phyloP scores from a whole-genome alignment of 2,797 vertebrate species.

The Coracias cyanogaster region DNA sequence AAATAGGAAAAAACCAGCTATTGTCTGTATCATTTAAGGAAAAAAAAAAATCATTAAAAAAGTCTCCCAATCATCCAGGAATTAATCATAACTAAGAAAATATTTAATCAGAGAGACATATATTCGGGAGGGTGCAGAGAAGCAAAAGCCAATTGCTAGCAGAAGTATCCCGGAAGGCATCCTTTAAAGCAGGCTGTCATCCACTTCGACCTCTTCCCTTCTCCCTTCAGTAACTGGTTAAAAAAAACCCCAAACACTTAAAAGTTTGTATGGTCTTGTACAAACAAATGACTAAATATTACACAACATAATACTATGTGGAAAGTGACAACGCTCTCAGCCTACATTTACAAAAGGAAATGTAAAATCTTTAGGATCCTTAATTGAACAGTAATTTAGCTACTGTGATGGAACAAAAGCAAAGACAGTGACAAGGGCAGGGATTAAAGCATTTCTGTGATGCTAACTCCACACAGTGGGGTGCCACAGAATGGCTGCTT shows the following conservation, averaged over 20 bases:
- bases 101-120: neutral
- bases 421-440: neutral
- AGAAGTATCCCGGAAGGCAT: neutral
- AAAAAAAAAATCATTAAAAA: neutral
- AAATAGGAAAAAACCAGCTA: neutral
- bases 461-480: neutral
- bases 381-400: neutral
- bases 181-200: neutral
- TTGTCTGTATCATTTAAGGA: neutral
- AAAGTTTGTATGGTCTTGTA: neutral
- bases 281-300: neutral
- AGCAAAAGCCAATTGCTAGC: neutral
- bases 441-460: neutral
- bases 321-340: neutral
- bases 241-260: neutral
- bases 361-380: neutral
- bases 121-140: neutral
- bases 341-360: neutral
- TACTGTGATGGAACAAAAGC: neutral
- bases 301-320: neutral
- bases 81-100: neutral
- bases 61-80: neutral
- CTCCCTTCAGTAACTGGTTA: neutral
- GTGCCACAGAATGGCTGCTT: neutral
- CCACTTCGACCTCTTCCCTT: neutral